Evolutionary conservation across 2,888 invertebrate species (phyloP).

Genomic region (Ceriagrion tenellum): DNA sequence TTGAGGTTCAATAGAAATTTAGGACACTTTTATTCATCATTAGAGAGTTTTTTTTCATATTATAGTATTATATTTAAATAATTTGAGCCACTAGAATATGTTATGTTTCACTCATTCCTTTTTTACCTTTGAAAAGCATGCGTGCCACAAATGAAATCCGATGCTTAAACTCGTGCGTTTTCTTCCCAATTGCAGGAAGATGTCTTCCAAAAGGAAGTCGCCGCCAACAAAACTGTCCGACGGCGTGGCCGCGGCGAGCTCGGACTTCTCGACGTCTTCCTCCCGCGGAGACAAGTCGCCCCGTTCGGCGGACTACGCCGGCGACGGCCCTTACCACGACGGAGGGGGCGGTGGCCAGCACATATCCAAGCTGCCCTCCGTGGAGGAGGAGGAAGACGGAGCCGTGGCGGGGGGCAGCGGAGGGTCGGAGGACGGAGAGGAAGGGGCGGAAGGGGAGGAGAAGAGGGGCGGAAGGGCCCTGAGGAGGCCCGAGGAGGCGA

Average conservation of each 20-base stretch:
- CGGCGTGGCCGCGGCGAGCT: slow-evolving; percentile 78
- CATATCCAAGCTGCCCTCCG: slow-evolving; percentile 34
- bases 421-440: neutral
- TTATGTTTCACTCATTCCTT: no score
- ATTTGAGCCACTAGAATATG: no score
- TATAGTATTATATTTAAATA: no score
- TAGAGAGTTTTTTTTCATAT: no score
- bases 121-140: no score
- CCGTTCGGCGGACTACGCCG: neutral
- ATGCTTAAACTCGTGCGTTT: neutral
- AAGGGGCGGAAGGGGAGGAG: neutral
- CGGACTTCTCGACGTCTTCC: slow-evolving; percentile 34
- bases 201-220: slow-evolving; percentile 98
- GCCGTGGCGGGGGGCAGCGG: neutral
- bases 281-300: neutral
- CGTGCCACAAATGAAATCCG: no score
- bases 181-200: slow-evolving; percentile 86
- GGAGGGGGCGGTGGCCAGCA: neutral
- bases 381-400: slow-evolving; percentile 50
- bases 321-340: neutral
- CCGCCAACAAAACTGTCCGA: slow-evolving; percentile 95
- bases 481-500: slow-evolving; percentile 64
- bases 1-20: no score
- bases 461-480: slow-evolving; percentile 59
- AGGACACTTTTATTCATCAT: no score